Evolutionary conservation across 2,113 vertebrate genomes (phyloP), one percentile per base, ranked within the genome.

Genomic region (Calidris pygmaea): DNA sequence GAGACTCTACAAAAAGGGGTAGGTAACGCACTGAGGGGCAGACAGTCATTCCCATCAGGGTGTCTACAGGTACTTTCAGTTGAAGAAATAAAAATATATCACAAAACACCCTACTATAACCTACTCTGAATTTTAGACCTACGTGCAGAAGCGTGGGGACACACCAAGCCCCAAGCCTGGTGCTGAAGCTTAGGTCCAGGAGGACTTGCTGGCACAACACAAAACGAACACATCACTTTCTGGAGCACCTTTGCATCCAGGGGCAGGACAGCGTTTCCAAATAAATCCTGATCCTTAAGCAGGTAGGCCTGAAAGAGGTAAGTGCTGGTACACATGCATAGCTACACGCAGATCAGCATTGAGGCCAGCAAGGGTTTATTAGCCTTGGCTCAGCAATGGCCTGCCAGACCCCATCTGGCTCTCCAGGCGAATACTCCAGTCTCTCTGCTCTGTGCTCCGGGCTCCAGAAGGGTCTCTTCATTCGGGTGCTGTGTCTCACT

Each of bases 1-100:
- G 3, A 30, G 27, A 82, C 18, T 14, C 0, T 0, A 41, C 35
- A 87, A 50, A 71, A 48, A 48, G 2, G 0, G 17, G 21, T 50
- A 47, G 17, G 21, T 50, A 47, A 68, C 30, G 5, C 16, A 47
- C 32, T 4, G 16, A 63, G 4, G 5, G 47, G 11, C 39, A 71
- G 37, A 14, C 8, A 71, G 22, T 20, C 52, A 78, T 17, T 27
- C 37, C 27, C 56, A 29, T 2, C 0, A 0, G 10, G 15, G 47
- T 52, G 10, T 52, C 74, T 26, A 24, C 1, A 85, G 7, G 2
- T 60, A 56, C 17, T 27, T 2, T 8, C 39, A 47, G 1, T 0
- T 35, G 10, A 87, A 37, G 53, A 72, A 91, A 37, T 9, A 37
- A 45, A 30, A 29, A 75, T 32, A 26, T 15, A 63, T 23, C 20